Conservation (phyloP, 2,888 invertebrate genomes). For the Epinotia bilunana region DNA sequence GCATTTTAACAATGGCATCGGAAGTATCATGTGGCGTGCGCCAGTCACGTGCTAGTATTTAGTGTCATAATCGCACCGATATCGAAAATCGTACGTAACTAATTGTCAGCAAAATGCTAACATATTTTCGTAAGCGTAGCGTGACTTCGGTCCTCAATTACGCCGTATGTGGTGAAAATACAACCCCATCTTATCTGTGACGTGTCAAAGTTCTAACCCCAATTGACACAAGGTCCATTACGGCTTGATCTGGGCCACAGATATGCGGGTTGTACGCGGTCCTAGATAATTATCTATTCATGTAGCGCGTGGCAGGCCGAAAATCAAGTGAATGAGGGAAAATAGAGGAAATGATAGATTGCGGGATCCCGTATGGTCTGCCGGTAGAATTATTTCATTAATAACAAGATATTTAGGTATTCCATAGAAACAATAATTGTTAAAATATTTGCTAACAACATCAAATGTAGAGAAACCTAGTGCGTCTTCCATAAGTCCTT, state of each 20-base stretch:
- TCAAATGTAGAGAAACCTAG: no score
- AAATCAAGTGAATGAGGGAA: constrained; percentile 24
- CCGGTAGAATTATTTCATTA: neutral
- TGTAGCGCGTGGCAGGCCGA: constrained; percentile 54
- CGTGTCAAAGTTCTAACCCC: constrained; percentile 29
- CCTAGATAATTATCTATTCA: constrained; percentile 61
- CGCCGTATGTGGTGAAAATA: constrained; percentile 67
- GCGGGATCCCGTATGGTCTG: constrained; percentile 5
- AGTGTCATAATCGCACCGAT: constrained; percentile 40
- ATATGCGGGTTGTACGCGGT: constrained; percentile 19
- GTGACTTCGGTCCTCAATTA: constrained; percentile 70
- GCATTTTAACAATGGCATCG: constrained; percentile 34
- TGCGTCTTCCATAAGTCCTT: no score
- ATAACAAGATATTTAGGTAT: neutral
- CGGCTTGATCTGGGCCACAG: constrained; percentile 16
- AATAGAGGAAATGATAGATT: constrained; percentile 26
- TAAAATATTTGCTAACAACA: neutral
- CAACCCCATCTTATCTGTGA: constrained; percentile 11
- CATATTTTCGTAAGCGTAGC: constrained; percentile 74
- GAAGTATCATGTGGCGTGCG: constrained; percentile 37
- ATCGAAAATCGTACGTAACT: constrained; percentile 42
- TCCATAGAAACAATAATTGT: neutral
- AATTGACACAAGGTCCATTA: constrained; percentile 24
- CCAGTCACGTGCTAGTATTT: constrained; percentile 40
- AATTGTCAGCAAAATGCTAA: constrained; percentile 56